Percentiles rank a stretch among this genome's conserved stretches.
Evolutionary conservation across 2,888 invertebrate genomes (phyloP).

Genomic region (Apoderus coryli): DNA sequence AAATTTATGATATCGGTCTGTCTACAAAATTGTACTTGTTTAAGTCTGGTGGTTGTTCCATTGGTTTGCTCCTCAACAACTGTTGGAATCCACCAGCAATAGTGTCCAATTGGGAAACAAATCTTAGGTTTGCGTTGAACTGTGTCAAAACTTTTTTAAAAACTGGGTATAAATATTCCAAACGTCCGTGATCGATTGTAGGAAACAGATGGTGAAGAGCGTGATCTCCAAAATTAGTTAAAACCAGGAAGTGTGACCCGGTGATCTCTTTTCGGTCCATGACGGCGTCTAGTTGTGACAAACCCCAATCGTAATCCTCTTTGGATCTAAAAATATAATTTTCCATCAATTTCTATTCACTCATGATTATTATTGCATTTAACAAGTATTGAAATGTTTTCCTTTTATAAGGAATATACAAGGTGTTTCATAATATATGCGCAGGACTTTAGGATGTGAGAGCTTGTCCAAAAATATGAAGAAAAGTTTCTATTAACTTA

Average conservation of each 20-base stretch:
- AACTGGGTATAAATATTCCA: slow-evolving; percentile 33
- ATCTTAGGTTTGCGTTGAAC: slow-evolving; percentile 40
- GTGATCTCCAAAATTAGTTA: slow-evolving; percentile 69
- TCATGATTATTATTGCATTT: too few relatives aligned
- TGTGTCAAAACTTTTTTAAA: slow-evolving; percentile 36
- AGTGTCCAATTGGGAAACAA: slow-evolving; percentile 41
- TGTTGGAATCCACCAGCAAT: slow-evolving; percentile 54
- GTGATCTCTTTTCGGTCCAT: slow-evolving; percentile 56
- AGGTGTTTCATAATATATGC: too few relatives aligned
- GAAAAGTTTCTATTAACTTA: too few relatives aligned
- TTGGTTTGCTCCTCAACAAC: slow-evolving; percentile 36
- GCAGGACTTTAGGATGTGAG: too few relatives aligned
- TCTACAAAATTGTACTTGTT: slow-evolving; percentile 18
- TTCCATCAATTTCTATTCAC: too few relatives aligned
- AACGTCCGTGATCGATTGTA: slow-evolving; percentile 60
- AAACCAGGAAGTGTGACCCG: slow-evolving; percentile 48
- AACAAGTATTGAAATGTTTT: too few relatives aligned
- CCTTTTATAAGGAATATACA: too few relatives aligned
- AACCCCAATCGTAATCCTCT: slow-evolving; percentile 54
- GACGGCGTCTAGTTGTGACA: slow-evolving; percentile 61
- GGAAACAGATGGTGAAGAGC: slow-evolving; percentile 71
- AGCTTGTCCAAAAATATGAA: too few relatives aligned
- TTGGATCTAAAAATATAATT: slow-evolving; percentile 32
- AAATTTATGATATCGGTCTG: too few relatives aligned
- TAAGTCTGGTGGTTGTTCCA: slow-evolving; percentile 24